Evolutionary conservation across 2,888 invertebrate species (phyloP).

Genomic region (Stenolophus ochropezus): DNA sequence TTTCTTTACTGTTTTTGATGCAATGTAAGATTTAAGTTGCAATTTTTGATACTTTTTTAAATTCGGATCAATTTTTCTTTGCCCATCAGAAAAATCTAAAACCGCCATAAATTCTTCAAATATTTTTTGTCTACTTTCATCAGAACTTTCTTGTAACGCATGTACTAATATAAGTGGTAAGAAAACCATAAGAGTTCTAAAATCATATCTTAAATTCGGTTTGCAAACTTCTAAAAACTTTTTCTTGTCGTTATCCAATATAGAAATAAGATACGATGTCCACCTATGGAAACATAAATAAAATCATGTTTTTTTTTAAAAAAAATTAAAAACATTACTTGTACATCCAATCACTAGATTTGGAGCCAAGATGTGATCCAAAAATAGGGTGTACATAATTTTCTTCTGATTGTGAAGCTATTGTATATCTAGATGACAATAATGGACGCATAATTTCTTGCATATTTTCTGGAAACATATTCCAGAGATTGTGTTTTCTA

Average conservation of each 20-base stretch:
- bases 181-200: constrained; percentile 82
- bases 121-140: constrained; percentile 72
- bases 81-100: constrained; percentile 68
- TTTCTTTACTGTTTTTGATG: constrained; percentile 1
- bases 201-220: constrained; percentile 85
- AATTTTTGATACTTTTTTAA: constrained; percentile 15
- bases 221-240: constrained; percentile 81
- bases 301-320: neutral
- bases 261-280: constrained; percentile 81
- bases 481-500: constrained; percentile 80
- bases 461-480: constrained; percentile 81
- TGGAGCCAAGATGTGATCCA: constrained; percentile 80
- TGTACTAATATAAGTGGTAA: constrained; percentile 84
- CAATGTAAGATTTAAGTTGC: constrained; percentile 19
- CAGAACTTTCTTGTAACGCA: constrained; percentile 76
- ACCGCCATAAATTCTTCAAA: constrained; percentile 77
- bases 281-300: constrained; percentile 74
- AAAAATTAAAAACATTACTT: constrained; percentile 72
- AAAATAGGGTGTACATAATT: constrained; percentile 77
- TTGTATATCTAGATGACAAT: constrained; percentile 81
- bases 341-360: constrained; percentile 85
- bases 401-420: constrained; percentile 70
- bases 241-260: constrained; percentile 77
- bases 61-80: neutral
- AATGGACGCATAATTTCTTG: constrained; percentile 86